phyloP scores from a whole-genome alignment of 2,797 vertebrate genomes.

The Paratrypauchen microcephalus region DNA sequence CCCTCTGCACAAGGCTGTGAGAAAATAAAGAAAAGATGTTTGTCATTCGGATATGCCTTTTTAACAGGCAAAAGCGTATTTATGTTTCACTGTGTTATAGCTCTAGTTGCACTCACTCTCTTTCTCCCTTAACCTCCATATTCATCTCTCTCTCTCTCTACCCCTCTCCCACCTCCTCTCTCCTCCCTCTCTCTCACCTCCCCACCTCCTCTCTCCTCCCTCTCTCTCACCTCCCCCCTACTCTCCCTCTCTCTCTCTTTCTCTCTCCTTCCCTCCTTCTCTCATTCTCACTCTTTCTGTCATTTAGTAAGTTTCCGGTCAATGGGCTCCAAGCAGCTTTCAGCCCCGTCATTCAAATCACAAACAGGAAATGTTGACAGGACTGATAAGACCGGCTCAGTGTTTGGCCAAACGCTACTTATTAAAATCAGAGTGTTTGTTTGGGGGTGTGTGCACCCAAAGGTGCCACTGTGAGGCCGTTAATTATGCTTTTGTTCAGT shows the following conservation, averaged over 20 bases:
- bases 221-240: no score
- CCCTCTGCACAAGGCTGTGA: constrained; percentile 38
- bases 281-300: constrained; percentile 40
- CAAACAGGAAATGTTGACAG: constrained; percentile 50
- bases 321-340: constrained; percentile 57
- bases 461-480: constrained; percentile 34
- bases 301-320: constrained; percentile 66
- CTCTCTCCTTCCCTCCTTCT: not conserved
- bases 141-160: not conserved
- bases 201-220: not conserved
- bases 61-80: constrained; percentile 48
- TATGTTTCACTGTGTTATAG: constrained; percentile 42
- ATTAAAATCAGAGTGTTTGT: constrained; percentile 18
- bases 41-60: constrained; percentile 47
- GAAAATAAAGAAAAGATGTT: constrained; percentile 58
- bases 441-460: constrained; percentile 18
- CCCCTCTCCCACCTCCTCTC: not conserved
- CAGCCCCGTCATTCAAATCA: constrained; percentile 50
- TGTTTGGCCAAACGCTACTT: constrained; percentile 33
- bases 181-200: not conserved
- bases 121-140: constrained; percentile 7
- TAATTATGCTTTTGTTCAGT: constrained; percentile 51
- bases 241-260: not conserved
- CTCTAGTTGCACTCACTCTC: constrained; percentile 9
- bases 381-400: constrained; percentile 54